Evolutionary conservation across 1,140 invertebrate species (phyloP).

Genomic region (Papilio xuthus): DNA sequence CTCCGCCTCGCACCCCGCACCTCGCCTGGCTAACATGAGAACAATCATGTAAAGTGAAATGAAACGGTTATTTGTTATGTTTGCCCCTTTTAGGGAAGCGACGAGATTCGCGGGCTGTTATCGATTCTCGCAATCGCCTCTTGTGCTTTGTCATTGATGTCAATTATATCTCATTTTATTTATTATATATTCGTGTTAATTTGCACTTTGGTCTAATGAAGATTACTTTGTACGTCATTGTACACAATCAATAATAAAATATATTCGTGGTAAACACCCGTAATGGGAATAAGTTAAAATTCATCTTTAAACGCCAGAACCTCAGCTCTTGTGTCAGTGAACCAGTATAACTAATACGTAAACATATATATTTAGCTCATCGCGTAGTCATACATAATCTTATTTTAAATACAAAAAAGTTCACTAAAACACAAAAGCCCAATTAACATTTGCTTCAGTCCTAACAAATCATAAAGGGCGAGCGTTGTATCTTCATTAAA

Average conservation of each 20-base stretch:
- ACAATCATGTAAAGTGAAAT: slow-evolving; percentile 82
- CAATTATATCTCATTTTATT: slow-evolving; percentile 16
- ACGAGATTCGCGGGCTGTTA: slow-evolving; percentile 64
- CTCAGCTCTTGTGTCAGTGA: background rate
- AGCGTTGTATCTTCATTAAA: slow-evolving; percentile 72
- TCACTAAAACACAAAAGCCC: background rate
- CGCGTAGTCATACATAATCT: background rate
- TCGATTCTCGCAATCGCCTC: slow-evolving; percentile 63
- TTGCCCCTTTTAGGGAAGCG: slow-evolving; percentile 69
- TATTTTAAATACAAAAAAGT: background rate
- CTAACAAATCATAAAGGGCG: slow-evolving; percentile 60
- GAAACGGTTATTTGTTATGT: slow-evolving; percentile 80
- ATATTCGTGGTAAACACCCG: too few relatives aligned
- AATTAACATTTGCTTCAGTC: slow-evolving; percentile 40
- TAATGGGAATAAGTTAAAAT: background rate
- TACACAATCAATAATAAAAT: background rate
- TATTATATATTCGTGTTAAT: background rate
- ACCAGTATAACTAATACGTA: too few relatives aligned
- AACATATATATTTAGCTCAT: too few relatives aligned
- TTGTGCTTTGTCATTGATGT: slow-evolving; percentile 45
- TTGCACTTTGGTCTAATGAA: background rate
- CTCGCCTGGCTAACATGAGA: slow-evolving; percentile 67
- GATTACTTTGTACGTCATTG: background rate
- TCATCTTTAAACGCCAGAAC: background rate
- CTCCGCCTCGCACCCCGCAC: slow-evolving; percentile 45